Percentiles rank a stretch among this genome's conserved stretches.
These are phyloP conservation scores for Elachura formosa DNA, from an alignment of 2,113 vertebrate genomes.

Conservation along the genomic window DNA sequence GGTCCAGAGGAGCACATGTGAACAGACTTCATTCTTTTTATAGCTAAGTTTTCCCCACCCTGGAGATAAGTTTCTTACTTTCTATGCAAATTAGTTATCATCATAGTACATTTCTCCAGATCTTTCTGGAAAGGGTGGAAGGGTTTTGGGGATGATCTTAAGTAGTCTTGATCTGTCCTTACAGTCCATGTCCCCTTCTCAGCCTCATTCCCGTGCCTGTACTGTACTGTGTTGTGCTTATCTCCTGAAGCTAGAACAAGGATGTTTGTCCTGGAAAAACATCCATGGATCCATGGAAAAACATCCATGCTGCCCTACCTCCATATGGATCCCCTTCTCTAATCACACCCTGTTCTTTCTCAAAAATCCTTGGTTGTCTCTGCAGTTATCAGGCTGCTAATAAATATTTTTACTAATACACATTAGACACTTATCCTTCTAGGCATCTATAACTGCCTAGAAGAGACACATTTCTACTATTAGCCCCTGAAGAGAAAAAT, in stretches of 20 bases:
- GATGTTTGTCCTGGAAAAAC: neutral
- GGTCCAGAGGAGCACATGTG: neutral
- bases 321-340: neutral
- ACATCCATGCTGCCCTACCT: neutral
- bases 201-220: neutral
- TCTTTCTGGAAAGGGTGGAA: neutral
- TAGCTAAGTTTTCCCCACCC: neutral
- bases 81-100: neutral
- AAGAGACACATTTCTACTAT: neutral
- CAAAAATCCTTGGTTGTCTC: neutral
- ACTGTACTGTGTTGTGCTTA: neutral
- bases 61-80: neutral
- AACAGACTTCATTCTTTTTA: neutral
- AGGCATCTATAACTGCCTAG: neutral
- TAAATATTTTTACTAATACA: neutral
- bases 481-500: neutral
- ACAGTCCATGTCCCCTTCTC: neutral
- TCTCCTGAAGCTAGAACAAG: neutral
- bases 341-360: neutral
- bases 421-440: neutral
- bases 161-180: neutral
- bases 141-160: neutral
- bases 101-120: neutral
- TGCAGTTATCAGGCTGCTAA: neutral
- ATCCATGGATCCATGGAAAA: too few species aligned